Base-by-base conservation (phyloP, 1,140 invertebrate genomes). In the Drosophila simulans region DNA sequence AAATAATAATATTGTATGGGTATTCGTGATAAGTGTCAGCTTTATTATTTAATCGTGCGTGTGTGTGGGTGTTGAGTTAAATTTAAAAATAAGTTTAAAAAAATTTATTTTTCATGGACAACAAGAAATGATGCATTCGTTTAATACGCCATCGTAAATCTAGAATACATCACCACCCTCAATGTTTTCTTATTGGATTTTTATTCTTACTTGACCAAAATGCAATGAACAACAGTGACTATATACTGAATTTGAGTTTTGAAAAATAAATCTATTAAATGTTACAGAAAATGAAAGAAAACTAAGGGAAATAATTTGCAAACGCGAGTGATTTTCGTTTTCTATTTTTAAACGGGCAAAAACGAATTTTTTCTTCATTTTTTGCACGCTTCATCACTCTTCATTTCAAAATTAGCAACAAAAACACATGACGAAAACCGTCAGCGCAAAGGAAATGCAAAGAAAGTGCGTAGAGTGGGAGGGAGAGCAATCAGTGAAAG, bases 401-500 rank as follows among this genome's bases (percentile, higher is more conserved):
- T 63, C 56, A 76, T 80, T 84, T 84, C 46, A 66, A 84, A 84
- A 80, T 84, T 72, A 84, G 80, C 76, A 80, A 84, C 80, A 84
- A 84, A 76, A 84, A 73, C 73, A 81, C 57, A 58, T 65, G 65
- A 76, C 65, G 58, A 63, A 77, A 55, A 71, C 42, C 17, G 70
- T 15, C 58, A 66, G 43, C 39, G 46, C 52, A 66, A 82, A 56
- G 59, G 59, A 85, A 84, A 77, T 73, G 72, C 52, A 73, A 85
- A 80, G 66, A 80, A 80, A 84, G 65, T 84, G 80, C 71, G 80
- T 84, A 49, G 43, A 42, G 22, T 8, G 34, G 37, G 8, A 3
- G 7, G 20, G 39, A 35, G 60, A 34, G 15, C 11, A 27, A 25
- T 25, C 8, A 13, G 25, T 34, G 10, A 22, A 17, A 10, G 5